phyloP scores from a whole-genome alignment of 2,888 invertebrate genomes.

The Crematogaster levior region DNA sequence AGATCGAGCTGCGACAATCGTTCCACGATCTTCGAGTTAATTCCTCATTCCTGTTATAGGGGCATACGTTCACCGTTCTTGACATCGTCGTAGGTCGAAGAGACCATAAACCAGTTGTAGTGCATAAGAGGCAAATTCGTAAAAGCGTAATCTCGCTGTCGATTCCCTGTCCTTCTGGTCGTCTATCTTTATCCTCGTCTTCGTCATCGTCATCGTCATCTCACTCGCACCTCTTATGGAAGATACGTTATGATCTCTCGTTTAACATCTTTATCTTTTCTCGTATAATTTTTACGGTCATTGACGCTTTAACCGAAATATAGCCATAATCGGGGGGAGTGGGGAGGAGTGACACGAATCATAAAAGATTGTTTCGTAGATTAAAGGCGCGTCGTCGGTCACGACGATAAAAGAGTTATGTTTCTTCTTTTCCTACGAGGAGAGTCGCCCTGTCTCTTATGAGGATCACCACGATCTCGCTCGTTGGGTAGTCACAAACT shows the following conservation, averaged over 20 bases:
- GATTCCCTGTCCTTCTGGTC: conserved; percentile 29
- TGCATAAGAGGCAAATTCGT: conserved; percentile 79
- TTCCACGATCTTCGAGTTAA: conserved; percentile 28
- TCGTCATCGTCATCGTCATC: background rate
- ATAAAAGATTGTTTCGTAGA: conserved; percentile 80
- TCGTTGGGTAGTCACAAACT: conserved; percentile 38
- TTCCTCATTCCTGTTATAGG: conserved; percentile 12
- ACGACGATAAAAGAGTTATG: conserved; percentile 70
- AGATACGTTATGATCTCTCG: conserved; percentile 74
- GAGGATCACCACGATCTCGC: conserved; percentile 41
- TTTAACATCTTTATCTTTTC: conserved; percentile 83
- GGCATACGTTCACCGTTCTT: conserved; percentile 7
- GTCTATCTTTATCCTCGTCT: background rate
- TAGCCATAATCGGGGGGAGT: conserved; percentile 78
- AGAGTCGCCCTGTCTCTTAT: background rate
- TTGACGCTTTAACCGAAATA: conserved; percentile 79
- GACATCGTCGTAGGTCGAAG: conserved; percentile 23
- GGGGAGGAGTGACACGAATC: no score
- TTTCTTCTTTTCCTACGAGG: conserved; percentile 42
- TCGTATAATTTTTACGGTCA: conserved; percentile 82
- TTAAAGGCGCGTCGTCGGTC: conserved; percentile 67
- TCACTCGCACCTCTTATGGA: conserved; percentile 26
- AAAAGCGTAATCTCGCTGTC: conserved; percentile 80
- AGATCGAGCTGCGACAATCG: conserved; percentile 26
- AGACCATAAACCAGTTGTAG: conserved; percentile 75